phyloP scores from a whole-genome alignment of 2,797 vertebrate species.

The Alosa sapidissima region DNA sequence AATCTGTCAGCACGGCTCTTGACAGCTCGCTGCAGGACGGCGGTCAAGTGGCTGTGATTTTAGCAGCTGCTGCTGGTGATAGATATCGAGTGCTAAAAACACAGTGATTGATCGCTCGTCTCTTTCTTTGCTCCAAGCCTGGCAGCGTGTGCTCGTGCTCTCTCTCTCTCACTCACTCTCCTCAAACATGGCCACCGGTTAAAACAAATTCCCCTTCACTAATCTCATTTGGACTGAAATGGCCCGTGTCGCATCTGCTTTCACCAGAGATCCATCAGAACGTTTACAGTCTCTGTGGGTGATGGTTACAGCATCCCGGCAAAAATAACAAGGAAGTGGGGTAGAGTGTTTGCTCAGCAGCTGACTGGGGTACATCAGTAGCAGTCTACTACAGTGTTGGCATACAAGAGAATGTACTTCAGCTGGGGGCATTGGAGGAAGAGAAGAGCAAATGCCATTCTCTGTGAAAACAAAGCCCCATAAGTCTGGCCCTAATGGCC shows the following conservation, averaged over 20 bases:
- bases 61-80: conserved; percentile 37
- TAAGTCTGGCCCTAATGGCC: background rate
- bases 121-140: conserved; percentile 2
- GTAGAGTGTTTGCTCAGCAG: background rate
- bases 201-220: conserved; percentile 8
- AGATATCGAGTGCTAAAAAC: conserved; percentile 44
- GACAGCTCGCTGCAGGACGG: background rate
- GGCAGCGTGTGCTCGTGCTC: background rate
- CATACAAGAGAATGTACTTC: background rate
- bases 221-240: conserved; percentile 25
- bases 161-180: background rate
- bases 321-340: background rate
- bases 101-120: conserved; percentile 29
- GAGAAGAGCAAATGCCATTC: background rate
- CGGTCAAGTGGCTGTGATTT: background rate
- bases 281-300: background rate
- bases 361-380: background rate
- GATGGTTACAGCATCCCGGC: background rate
- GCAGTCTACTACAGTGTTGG: background rate
- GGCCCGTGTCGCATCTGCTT: background rate
- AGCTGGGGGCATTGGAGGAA: background rate
- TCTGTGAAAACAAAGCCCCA: conserved; percentile 7
- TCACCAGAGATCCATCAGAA: background rate
- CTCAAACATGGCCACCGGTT: background rate
- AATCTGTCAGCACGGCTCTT: background rate